Base-by-base conservation (phyloP, 2,797 vertebrate species). In the Xerus rutilus region DNA sequence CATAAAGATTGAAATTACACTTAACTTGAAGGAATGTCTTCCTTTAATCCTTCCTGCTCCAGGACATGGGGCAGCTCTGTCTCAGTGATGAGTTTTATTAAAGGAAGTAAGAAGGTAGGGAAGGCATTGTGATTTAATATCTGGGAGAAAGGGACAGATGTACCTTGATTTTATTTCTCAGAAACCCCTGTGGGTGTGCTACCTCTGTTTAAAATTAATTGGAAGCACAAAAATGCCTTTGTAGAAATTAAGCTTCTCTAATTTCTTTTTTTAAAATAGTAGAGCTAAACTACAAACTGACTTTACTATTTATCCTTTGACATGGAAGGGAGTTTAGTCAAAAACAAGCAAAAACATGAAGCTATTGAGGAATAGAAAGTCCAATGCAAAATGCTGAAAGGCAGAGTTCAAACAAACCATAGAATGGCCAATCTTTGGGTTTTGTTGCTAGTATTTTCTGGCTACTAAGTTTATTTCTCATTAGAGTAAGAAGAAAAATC, bases 151-250 rank as follows among this genome's bases (percentile, higher is more conserved):
- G 74, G 45, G 45, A 84, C 74, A 73, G 59, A 54, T n/a, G 43
- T 47, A 21, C 57, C 78, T 95, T 84, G 59, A 84, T 62, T 87
- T 95, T 47, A 20, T 82, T 86, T 95, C 49, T 81, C 62, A 82
- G 70, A 72, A 69, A 45, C 12, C 35, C 57, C 43, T 57, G 18
- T 70, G 39, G 4, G 4, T 64, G 2, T 73, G 65, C 10, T 23
- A 62, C 47, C 13, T 86, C 57, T 47, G 73, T 39, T 91, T 78
- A 94, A 92, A 86, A 72, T 94, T 87, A 82, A 69, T 77, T 67
- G 78, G 69, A 92, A 65, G 30, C 30, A 67, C 39, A 95, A 87
- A 52, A 35, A 65, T 20, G 18, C 65, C 30, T 70, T 88, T 74
- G 47, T 49, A 76, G 49, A 91, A 93, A 86, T 72, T 43, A 52